Base-by-base conservation (phyloP, 1,140 invertebrate species). In the Panulirus ornatus region DNA sequence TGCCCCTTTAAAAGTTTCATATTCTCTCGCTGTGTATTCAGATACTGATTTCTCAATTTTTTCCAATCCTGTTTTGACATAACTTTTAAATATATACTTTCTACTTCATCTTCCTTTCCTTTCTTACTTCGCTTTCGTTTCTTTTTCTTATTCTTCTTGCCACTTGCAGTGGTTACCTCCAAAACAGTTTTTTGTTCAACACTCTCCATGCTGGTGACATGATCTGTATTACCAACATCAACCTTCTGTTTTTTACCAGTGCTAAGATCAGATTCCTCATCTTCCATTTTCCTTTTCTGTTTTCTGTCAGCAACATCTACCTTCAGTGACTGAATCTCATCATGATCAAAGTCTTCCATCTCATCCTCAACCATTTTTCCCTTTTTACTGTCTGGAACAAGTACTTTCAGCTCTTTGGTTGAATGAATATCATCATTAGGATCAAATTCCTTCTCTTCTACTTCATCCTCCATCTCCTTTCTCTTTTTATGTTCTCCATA, bases 1-100 rank as follows among this genome's bases (percentile, higher is more conserved):
- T 84, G 47, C 79, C 70, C 58, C 58, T 91, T 91, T 9, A 91
- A 58, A 27, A 51, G 34, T 58, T 75, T 87, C 90, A 91, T 91
- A 75, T 91, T 87, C 34, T 87, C 84, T 63, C 70, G 71, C 44
- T 91, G 90, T 42, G 63, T 51, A 76, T 91, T 91, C 19, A 91
- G 51, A 58, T 91, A 91, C 47, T 91, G 81, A 58, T 91, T 91
- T 40, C 90, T 91, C 54, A 91, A 63, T 40, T 27, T 34, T 34
- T 86, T 91, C 90, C 90, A 91, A 40, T 91, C 90, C 58, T 51
- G 58, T 34, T 91, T 91, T 1, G 90, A 85, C 90, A 91, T 91
- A 22, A 91, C 90, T 71, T 70, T 81, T 42, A 91, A 44, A 66
- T 86, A 91, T 19, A 91, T 86, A 73, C 90, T 87, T n/a, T 87